Evolutionary conservation across 2,113 vertebrate species (phyloP).

Genomic region (Danionella cerebrum): DNA sequence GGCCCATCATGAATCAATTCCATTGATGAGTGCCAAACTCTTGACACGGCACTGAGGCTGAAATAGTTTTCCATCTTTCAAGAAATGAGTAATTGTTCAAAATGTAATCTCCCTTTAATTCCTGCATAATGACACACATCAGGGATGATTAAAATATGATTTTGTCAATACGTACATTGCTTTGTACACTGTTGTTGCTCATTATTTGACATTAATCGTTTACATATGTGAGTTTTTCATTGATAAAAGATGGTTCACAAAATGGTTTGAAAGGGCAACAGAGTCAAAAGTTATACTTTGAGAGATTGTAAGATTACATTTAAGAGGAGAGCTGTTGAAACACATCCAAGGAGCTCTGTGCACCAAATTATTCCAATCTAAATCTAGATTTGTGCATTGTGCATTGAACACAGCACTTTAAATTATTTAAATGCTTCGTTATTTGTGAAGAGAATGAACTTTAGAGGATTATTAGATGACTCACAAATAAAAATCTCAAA

Average conservation of each 20-base stretch:
- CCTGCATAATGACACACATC: slow-evolving; percentile 5
- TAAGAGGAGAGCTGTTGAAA: too few relatives aligned
- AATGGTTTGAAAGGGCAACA: too few relatives aligned
- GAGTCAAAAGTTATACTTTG: too few relatives aligned
- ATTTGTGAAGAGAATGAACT: slow-evolving; percentile 1
- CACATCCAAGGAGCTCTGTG: slow-evolving; percentile 16
- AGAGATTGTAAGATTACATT: too few relatives aligned
- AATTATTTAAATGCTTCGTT: slow-evolving; percentile 1
- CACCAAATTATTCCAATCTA: slow-evolving; percentile 13
- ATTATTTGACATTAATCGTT: slow-evolving; percentile 37
- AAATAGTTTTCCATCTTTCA: neutral
- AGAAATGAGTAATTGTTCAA: neutral
- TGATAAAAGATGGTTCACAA: slow-evolving; percentile 35
- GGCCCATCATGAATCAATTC: neutral
- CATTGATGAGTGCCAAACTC: neutral
- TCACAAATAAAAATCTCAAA: too few relatives aligned
- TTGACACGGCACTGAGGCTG: neutral
- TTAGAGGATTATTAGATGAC: too few relatives aligned
- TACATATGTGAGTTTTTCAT: slow-evolving; percentile 23
- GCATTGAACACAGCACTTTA: neutral
- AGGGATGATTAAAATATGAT: neutral
- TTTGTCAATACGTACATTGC: neutral
- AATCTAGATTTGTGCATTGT: neutral
- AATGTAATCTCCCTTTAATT: neutral
- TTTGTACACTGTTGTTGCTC: slow-evolving; percentile 15